Conservation (phyloP, 2,113 vertebrate species). For the Oryzias curvinotus region DNA sequence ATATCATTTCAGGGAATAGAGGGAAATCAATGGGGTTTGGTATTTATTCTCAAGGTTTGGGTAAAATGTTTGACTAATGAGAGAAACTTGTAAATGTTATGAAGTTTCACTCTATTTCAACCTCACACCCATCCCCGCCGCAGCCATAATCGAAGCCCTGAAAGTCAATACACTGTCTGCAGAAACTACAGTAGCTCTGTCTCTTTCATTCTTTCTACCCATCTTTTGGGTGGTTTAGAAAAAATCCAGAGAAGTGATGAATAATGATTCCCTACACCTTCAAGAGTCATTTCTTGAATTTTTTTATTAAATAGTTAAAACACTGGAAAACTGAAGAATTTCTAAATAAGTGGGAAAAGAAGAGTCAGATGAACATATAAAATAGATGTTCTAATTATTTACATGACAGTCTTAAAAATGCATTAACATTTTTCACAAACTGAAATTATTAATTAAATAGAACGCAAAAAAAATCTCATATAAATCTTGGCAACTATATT, state of each 20-base stretch:
- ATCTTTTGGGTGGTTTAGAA: constrained; percentile 18
- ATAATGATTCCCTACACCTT: too few relatives aligned
- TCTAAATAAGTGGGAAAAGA: too few relatives aligned
- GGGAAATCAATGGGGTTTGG: constrained; percentile 61
- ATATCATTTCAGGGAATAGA: constrained; percentile 48
- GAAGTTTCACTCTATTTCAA: constrained; percentile 34
- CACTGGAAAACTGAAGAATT: too few relatives aligned
- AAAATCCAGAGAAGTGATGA: not conserved
- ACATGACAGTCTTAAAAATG: too few relatives aligned
- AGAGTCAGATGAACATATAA: too few relatives aligned
- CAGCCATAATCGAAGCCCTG: constrained; percentile 48
- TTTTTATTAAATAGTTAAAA: too few relatives aligned
- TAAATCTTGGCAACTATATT: too few relatives aligned
- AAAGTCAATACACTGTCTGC: constrained; percentile 46
- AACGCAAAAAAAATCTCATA: too few relatives aligned
- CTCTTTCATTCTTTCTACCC: not conserved
- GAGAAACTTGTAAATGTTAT: constrained; percentile 61
- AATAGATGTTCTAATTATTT: too few relatives aligned
- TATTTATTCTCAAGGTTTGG: constrained; percentile 72
- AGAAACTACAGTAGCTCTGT: constrained; percentile 21
- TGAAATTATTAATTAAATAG: too few relatives aligned
- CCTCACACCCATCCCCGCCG: not conserved
- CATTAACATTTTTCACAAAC: too few relatives aligned
- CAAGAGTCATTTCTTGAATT: too few relatives aligned
- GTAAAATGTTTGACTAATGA: constrained; percentile 66